These are phyloP conservation scores for Scaptodrosophila lebanonensis DNA, from an alignment of 1,140 invertebrate genomes.

Conservation along the genomic window DNA sequence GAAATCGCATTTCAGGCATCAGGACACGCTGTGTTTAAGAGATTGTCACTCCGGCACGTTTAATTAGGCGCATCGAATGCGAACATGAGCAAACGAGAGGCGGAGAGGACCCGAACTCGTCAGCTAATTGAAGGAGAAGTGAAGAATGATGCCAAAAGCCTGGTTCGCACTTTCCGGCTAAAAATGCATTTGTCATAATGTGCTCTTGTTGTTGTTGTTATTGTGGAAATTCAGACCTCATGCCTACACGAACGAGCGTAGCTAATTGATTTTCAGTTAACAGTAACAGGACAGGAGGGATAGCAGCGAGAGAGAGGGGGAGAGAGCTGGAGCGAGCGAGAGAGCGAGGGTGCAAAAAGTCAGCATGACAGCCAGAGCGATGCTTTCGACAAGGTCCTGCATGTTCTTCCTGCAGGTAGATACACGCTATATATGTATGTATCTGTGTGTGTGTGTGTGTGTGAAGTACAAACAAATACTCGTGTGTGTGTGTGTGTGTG, in stretches of 20 bases:
- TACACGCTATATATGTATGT: too few species aligned
- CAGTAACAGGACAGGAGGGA: constrained; percentile 33
- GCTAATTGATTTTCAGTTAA: constrained; percentile 74
- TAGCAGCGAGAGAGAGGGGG: constrained; percentile 11
- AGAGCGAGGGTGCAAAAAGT: too few species aligned
- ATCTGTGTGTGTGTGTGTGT: too few species aligned
- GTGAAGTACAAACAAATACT: too few species aligned
- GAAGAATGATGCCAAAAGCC: too few species aligned
- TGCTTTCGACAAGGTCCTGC: too few species aligned
- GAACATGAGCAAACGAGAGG: constrained; percentile 24
- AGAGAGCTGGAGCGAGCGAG: too few species aligned
- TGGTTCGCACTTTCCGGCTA: constrained; percentile 28
- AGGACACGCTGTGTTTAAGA: too few species aligned
- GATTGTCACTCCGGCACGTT: constrained; percentile 45
- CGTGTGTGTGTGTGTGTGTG: too few species aligned
- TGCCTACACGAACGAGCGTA: constrained; percentile 38
- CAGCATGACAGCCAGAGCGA: constrained; percentile 28
- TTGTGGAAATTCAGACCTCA: constrained; percentile 28
- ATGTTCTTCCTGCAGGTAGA: too few species aligned
- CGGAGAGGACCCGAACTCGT: constrained; percentile 10
- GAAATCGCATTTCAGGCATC: too few species aligned
- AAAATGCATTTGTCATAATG: constrained; percentile 62
- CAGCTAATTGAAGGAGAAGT: constrained; percentile 58
- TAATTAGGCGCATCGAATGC: constrained; percentile 64
- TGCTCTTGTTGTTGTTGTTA: constrained; percentile 15